Conservation (phyloP, 1,140 invertebrate genomes). For the Dermatophagoides farinae region DNA sequence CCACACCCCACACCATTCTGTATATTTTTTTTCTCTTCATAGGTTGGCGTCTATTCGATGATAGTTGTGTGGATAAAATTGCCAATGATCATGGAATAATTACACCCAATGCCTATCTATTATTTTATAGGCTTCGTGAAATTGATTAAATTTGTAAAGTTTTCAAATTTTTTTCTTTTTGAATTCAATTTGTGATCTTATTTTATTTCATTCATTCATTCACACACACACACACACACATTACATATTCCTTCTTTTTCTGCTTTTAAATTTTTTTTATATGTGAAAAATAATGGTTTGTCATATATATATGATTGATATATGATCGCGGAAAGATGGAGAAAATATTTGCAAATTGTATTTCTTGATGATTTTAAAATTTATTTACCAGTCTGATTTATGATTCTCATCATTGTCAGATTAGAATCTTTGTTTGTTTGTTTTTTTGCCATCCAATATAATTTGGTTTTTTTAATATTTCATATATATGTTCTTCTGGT, state of each 20-base stretch:
- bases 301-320: too few relatives aligned
- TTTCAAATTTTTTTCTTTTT: background rate
- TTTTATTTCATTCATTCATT: background rate
- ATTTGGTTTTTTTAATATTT: too few relatives aligned
- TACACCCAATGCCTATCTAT: slow-evolving; percentile 28
- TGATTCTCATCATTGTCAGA: too few relatives aligned
- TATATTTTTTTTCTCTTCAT: slow-evolving; percentile 8
- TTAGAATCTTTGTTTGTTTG: too few relatives aligned
- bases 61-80: slow-evolving; percentile 26
- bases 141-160: background rate
- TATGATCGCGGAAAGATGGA: too few relatives aligned
- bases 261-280: background rate
- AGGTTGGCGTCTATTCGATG: slow-evolving; percentile 33
- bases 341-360: too few relatives aligned
- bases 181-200: background rate
- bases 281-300: too few relatives aligned
- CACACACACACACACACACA: too few relatives aligned
- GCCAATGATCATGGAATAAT: slow-evolving; percentile 26
- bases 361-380: too few relatives aligned
- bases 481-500: too few relatives aligned
- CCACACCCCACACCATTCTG: background rate
- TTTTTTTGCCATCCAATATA: too few relatives aligned
- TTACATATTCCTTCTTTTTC: background rate
- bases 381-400: too few relatives aligned
- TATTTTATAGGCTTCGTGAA: slow-evolving; percentile 29